These are phyloP conservation scores for Vanacampus margaritifer DNA, from an alignment of 2,113 vertebrate genomes.

Conservation along the genomic window DNA sequence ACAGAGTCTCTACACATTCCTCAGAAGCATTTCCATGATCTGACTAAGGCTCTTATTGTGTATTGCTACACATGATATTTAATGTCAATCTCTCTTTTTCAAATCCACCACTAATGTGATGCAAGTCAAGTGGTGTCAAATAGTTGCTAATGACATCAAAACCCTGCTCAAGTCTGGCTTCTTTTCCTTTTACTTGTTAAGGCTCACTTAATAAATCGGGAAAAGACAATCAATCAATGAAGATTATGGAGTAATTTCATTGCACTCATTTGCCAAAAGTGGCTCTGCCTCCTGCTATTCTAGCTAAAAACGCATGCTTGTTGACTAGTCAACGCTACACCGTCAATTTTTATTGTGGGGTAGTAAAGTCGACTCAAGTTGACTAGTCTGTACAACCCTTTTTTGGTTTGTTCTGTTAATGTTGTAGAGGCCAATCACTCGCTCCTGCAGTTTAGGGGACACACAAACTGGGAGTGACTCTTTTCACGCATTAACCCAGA, in stretches of 20 bases:
- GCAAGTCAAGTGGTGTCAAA: neutral
- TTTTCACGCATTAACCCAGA: conserved; percentile 35
- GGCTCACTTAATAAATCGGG: neutral
- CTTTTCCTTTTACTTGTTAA: too few species aligned
- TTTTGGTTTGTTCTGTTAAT: conserved; percentile 15
- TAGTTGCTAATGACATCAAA: too few species aligned
- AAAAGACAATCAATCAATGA: neutral
- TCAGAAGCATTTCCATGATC: conserved; percentile 22
- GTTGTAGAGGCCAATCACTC: conserved; percentile 50
- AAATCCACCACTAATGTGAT: neutral
- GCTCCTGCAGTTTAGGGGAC: conserved; percentile 52
- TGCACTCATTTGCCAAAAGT: neutral
- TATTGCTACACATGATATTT: conserved; percentile 2
- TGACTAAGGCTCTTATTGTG: conserved; percentile 27
- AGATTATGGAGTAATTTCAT: neutral
- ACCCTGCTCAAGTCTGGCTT: too few species aligned
- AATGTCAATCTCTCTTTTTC: neutral
- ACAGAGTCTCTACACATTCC: conserved; percentile 22
- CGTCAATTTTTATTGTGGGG: neutral
- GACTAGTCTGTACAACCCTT: neutral
- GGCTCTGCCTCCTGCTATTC: neutral
- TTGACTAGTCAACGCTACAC: neutral
- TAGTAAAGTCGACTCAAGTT: neutral
- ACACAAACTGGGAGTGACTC: conserved; percentile 41
- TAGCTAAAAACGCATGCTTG: neutral